Conservation (phyloP, 1,140 invertebrate species). For the Cyclina sinensis region DNA sequence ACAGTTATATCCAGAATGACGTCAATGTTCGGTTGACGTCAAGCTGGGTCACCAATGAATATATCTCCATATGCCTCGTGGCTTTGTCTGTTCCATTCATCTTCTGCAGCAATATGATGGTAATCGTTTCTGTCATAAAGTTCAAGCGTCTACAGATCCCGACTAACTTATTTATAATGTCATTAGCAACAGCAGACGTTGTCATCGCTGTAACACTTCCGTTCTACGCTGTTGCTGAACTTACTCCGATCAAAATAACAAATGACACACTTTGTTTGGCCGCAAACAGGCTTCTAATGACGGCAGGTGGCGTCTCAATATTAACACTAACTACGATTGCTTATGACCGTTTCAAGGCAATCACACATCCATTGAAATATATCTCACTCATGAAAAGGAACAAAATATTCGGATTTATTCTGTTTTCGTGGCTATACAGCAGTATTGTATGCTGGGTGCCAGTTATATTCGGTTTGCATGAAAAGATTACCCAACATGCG, state of each 20-base stretch:
- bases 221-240: slow-evolving; percentile 71
- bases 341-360: slow-evolving; percentile 90
- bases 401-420: slow-evolving; percentile 89
- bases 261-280: slow-evolving; percentile 87
- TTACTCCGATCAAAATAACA: slow-evolving; percentile 52
- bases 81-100: slow-evolving; percentile 92
- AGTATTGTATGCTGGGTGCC: slow-evolving; percentile 45
- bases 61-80: slow-evolving; percentile 72
- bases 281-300: slow-evolving; percentile 89
- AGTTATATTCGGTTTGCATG: slow-evolving; percentile 87
- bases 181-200: slow-evolving; percentile 94
- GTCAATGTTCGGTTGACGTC: neutral
- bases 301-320: slow-evolving; percentile 90
- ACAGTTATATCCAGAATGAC: neutral
- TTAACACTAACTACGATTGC: slow-evolving; percentile 90
- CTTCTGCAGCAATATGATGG: slow-evolving; percentile 90
- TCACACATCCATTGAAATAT: slow-evolving; percentile 89
- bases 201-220: slow-evolving; percentile 91
- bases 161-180: slow-evolving; percentile 98
- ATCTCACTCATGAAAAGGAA: slow-evolving; percentile 89
- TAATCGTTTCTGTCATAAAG: slow-evolving; percentile 87
- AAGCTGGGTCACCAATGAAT: slow-evolving; percentile 68
- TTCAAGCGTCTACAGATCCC: slow-evolving; percentile 93
- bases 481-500: slow-evolving; percentile 87
- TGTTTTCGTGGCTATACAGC: slow-evolving; percentile 89